Conservation (phyloP, 2,797 vertebrate species). For the Loriculus beryllinus region DNA sequence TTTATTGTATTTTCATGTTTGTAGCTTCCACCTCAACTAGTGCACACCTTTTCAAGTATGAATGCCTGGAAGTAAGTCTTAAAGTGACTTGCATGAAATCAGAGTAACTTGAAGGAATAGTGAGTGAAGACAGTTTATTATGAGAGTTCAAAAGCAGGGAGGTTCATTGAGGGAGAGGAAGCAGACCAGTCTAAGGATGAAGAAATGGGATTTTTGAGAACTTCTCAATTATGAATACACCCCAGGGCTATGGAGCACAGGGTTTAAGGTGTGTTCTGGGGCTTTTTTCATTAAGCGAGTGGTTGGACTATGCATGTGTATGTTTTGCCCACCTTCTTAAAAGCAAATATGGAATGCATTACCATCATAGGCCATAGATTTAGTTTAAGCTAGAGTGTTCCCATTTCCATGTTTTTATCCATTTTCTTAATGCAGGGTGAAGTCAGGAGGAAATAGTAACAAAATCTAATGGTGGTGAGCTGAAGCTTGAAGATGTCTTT, state of each 20-base stretch:
- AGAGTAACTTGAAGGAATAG: not conserved
- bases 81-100: not conserved
- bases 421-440: not conserved
- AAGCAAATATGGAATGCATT: fast-evolving
- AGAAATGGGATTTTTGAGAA: not conserved
- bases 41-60: not conserved
- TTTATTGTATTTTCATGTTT: not conserved
- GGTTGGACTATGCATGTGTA: fast-evolving
- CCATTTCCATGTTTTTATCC: not conserved
- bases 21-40: not conserved
- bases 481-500: not conserved
- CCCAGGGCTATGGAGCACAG: not conserved
- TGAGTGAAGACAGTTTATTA: not conserved
- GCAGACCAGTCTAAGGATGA: not conserved
- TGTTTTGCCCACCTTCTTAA: not conserved
- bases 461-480: not conserved
- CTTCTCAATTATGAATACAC: not conserved
- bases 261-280: not conserved
- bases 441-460: not conserved
- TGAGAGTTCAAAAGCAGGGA: not conserved
- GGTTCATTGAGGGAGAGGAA: not conserved
- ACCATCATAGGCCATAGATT: not conserved
- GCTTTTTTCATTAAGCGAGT: not conserved
- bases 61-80: not conserved
- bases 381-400: not conserved